A percentile compares a stretch with the other conserved stretches of the same genome.
phyloP scores from a whole-genome alignment of 2,888 invertebrate genomes.

The Brachyptera risi region DNA sequence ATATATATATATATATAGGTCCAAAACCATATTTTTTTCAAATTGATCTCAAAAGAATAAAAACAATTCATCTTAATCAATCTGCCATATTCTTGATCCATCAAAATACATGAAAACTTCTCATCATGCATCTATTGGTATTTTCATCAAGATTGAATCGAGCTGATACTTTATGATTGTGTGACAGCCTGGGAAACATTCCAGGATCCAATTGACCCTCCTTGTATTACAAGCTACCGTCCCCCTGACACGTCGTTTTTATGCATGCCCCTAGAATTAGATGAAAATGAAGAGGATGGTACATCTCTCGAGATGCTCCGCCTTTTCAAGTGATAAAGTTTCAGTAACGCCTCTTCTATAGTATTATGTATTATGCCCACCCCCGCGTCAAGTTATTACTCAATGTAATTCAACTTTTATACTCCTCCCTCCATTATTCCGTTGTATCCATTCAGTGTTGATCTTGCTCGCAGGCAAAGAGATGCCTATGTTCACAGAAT shows the following conservation, averaged over 20 bases:
- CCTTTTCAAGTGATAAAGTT: constrained; percentile 22
- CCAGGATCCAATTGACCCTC: neutral
- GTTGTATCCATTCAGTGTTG: neutral
- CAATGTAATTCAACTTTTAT: constrained; percentile 5
- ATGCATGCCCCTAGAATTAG: neutral
- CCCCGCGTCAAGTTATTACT: constrained; percentile 15
- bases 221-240: neutral
- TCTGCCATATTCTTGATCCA: no score
- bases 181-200: constrained; percentile 11
- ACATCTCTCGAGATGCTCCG: constrained; percentile 3
- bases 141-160: no score
- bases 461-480: neutral
- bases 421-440: constrained; percentile 5
- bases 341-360: constrained; percentile 23
- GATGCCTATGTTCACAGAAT: no score
- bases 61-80: no score
- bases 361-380: constrained; percentile 11
- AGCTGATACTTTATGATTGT: no score
- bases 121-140: no score
- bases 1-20: no score
- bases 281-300: neutral
- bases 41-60: no score
- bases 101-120: no score
- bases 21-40: no score
- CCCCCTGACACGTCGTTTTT: neutral